Percentiles rank a stretch among this genome's conserved stretches.
These are phyloP conservation scores for Keiferia lycopersicella DNA, from an alignment of 2,888 invertebrate genomes.

Conservation along the genomic window DNA sequence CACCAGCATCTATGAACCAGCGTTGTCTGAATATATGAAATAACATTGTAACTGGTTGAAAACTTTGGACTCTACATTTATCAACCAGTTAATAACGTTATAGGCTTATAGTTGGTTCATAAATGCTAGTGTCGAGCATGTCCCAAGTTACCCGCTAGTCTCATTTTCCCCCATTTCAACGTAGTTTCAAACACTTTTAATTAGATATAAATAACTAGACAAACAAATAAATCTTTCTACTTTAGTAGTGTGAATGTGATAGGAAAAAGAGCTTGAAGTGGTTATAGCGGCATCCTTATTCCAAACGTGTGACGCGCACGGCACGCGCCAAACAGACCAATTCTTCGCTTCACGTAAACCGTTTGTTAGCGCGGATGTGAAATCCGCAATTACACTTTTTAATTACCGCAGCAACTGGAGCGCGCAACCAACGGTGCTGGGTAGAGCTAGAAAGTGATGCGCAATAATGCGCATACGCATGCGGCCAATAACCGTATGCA, in stretches of 20 bases:
- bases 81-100: too few relatives aligned
- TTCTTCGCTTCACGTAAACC: conserved; percentile 70
- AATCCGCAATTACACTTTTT: conserved; percentile 79
- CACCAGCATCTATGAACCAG: too few relatives aligned
- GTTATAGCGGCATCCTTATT: background rate
- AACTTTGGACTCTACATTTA: too few relatives aligned
- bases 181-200: too few relatives aligned
- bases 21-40: too few relatives aligned
- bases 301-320: conserved; percentile 59
- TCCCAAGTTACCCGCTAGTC: too few relatives aligned
- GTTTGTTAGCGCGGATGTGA: conserved; percentile 76
- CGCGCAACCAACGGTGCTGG: conserved; percentile 68
- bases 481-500: conserved; percentile 39
- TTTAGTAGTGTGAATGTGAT: background rate
- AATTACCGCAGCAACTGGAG: conserved; percentile 78
- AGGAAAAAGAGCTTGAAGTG: background rate
- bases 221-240: background rate
- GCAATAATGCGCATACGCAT: conserved; percentile 43
- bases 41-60: too few relatives aligned
- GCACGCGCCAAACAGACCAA: conserved; percentile 28
- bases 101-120: too few relatives aligned
- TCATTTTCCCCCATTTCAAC: too few relatives aligned
- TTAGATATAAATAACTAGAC: too few relatives aligned
- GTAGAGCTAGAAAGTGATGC: conserved; percentile 78
- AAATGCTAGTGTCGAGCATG: too few relatives aligned